These are phyloP conservation scores for Apodemia mormo DNA, from an alignment of 2,888 invertebrate species.

Conservation along the genomic window DNA sequence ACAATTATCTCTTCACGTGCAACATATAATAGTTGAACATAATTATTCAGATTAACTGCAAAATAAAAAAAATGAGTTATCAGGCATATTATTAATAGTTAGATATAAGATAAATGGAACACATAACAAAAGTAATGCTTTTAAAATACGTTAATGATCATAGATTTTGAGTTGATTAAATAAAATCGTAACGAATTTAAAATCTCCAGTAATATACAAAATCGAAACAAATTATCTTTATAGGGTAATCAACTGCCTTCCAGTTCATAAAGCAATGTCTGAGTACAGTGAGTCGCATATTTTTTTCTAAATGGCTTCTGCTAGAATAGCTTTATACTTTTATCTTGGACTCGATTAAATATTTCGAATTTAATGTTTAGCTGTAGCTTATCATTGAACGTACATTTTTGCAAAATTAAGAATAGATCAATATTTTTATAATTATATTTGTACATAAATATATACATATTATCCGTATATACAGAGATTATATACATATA, in stretches of 20 bases:
- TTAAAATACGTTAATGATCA: neutral
- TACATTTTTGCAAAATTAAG: neutral
- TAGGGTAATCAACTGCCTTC: constrained; percentile 16
- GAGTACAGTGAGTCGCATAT: constrained; percentile 17
- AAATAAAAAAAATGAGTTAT: no score
- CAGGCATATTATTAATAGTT: no score
- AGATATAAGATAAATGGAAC: no score
- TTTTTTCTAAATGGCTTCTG: constrained; percentile 17
- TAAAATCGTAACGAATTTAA: neutral
- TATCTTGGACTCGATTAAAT: constrained; percentile 10
- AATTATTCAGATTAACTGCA: no score
- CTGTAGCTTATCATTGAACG: no score
- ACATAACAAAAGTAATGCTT: no score
- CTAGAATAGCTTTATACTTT: neutral
- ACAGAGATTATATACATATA: no score
- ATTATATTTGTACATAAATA: no score
- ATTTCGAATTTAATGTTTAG: neutral
- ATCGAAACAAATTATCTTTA: constrained; percentile 6
- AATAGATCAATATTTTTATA: no score
- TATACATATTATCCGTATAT: no score
- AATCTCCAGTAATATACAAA: neutral
- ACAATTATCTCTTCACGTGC: no score
- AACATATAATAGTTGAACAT: no score
- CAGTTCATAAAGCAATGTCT: constrained; percentile 14
- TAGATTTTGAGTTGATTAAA: neutral